phyloP scores from a whole-genome alignment of 2,888 invertebrate species.

The Caenorhabditis sp. region DNA sequence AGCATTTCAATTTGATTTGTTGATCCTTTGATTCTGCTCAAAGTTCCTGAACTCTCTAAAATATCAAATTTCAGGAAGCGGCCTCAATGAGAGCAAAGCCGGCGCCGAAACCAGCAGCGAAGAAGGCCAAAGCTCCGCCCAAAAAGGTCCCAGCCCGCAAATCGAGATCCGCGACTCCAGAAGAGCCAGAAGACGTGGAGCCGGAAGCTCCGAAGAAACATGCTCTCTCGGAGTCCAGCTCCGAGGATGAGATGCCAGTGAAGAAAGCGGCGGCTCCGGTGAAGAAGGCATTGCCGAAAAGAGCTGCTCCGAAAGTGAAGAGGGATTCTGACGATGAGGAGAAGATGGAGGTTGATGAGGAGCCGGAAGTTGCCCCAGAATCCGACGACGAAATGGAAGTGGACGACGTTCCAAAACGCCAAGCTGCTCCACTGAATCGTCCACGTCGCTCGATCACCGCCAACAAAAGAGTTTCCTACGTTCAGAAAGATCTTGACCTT shows the following conservation, averaged over 20 bases:
- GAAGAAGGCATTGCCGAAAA: too few species aligned
- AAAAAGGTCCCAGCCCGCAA: not conserved
- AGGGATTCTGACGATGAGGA: conserved; percentile 3
- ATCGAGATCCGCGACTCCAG: conserved; percentile 2
- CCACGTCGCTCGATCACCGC: conserved; percentile 28
- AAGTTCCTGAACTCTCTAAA: not conserved
- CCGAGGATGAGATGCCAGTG: not conserved
- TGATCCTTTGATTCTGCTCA: not conserved
- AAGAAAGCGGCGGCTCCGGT: not conserved
- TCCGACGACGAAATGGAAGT: not conserved
- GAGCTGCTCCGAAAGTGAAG: conserved; percentile 1
- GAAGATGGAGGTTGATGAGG: not conserved
- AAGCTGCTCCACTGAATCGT: conserved; percentile 3
- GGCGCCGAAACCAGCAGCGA: not conserved
- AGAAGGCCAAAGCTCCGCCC: not conserved
- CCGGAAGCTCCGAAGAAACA: not conserved
- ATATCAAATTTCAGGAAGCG: not conserved
- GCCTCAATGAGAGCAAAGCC: not conserved
- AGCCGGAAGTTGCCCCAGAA: not conserved
- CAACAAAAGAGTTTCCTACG: conserved; percentile 23
- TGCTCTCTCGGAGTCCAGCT: not conserved
- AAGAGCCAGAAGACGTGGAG: not conserved
- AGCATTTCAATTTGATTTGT: too few species aligned
- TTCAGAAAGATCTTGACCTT: conserved; percentile 4
- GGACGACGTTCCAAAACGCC: not conserved